These are phyloP conservation scores for Epinotia nisella DNA, from an alignment of 2,888 invertebrate species.

Conservation along the genomic window DNA sequence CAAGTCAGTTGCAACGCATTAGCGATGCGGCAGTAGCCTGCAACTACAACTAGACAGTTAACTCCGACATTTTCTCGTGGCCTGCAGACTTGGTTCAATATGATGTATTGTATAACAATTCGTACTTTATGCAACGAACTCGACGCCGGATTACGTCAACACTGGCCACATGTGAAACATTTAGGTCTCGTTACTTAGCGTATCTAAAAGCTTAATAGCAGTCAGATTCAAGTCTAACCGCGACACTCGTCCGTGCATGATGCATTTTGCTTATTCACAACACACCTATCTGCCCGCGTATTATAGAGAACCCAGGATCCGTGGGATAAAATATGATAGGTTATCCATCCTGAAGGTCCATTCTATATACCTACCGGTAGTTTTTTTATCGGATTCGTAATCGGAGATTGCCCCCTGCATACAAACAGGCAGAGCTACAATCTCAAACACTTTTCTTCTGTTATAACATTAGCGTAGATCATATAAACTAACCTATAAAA, in stretches of 20 bases:
- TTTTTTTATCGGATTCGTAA: too few relatives aligned
- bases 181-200: slow-evolving; percentile 30
- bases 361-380: too few relatives aligned
- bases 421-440: too few relatives aligned
- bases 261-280: not conserved
- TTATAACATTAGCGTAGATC: too few relatives aligned
- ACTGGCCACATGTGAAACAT: slow-evolving; percentile 43
- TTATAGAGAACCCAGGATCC: too few relatives aligned
- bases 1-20: slow-evolving; percentile 43
- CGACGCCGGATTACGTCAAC: slow-evolving; percentile 55
- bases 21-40: slow-evolving; percentile 28
- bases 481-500: not conserved
- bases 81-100: slow-evolving; percentile 48
- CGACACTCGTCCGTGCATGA: not conserved
- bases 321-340: too few relatives aligned
- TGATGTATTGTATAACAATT: slow-evolving; percentile 60
- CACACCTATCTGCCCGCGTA: not conserved
- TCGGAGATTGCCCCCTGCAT: too few relatives aligned
- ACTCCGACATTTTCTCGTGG: slow-evolving; percentile 42
- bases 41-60: slow-evolving; percentile 35
- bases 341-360: too few relatives aligned
- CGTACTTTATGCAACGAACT: slow-evolving; percentile 54
- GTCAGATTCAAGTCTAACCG: not conserved
- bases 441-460: too few relatives aligned
- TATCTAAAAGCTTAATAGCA: slow-evolving; percentile 39